Evolutionary conservation across 2,113 vertebrate species (phyloP).

Genomic region (Bagarius yarrelli): DNA sequence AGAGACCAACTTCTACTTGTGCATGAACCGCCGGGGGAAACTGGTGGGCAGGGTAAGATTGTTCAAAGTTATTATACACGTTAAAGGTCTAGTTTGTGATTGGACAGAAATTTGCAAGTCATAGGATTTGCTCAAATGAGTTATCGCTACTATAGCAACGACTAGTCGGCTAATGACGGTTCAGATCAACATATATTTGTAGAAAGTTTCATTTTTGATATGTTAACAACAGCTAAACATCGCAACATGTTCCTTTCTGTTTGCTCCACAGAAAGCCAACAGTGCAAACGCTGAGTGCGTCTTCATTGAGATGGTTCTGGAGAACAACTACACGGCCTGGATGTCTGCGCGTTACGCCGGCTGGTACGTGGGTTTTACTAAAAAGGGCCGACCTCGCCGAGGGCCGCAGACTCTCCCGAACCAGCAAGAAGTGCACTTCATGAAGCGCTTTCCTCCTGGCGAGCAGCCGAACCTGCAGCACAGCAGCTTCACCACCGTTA

Average conservation of each 20-base stretch:
- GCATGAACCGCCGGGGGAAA: constrained; percentile 87
- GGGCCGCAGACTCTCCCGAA: constrained; percentile 83
- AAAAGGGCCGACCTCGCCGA: constrained; percentile 81
- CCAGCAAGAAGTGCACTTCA: constrained; percentile 86
- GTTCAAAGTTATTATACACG: neutral
- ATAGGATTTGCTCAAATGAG: neutral
- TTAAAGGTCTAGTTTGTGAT: neutral
- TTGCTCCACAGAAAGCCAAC: constrained; percentile 68
- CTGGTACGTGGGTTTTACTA: constrained; percentile 87
- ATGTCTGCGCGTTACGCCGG: constrained; percentile 82
- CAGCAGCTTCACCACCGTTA: constrained; percentile 85
- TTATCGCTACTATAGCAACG: neutral
- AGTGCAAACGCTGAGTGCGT: constrained; percentile 82
- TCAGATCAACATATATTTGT: too few species aligned
- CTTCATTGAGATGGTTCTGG: constrained; percentile 84
- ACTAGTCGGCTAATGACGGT: neutral
- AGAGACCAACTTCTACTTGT: constrained; percentile 87
- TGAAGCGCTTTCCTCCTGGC: constrained; percentile 85
- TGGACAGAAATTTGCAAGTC: neutral
- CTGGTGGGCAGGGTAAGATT: constrained; percentile 85
- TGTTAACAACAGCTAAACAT: neutral
- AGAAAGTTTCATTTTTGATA: too few species aligned
- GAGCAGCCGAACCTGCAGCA: constrained; percentile 77
- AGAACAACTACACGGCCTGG: constrained; percentile 85
- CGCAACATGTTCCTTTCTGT: neutral